A percentile compares a stretch with the other conserved stretches of the same genome.
Evolutionary conservation across 2,113 vertebrate species (phyloP).

Genomic region (Ascaphus truei): DNA sequence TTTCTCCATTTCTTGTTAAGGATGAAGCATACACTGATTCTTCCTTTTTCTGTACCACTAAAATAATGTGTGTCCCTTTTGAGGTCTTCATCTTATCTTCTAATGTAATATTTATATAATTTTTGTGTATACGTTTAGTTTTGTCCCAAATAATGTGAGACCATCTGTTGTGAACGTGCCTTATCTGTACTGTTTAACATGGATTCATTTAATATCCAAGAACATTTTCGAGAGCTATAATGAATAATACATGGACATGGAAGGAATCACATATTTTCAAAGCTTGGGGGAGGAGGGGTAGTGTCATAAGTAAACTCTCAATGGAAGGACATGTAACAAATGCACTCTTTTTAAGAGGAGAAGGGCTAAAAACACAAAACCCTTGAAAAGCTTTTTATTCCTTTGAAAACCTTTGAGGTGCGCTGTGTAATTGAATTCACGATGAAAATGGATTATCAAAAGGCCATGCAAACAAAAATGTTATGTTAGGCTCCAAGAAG

Average conservation of each 20-base stretch:
- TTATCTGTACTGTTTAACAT: neutral
- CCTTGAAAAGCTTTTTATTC: conserved; percentile 5
- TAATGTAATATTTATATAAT: too few relatives aligned
- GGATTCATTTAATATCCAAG: neutral
- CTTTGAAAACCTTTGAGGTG: conserved; percentile 13
- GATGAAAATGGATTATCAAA: conserved; percentile 27
- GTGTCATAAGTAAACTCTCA: neutral
- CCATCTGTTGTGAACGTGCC: neutral
- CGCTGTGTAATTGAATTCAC: conserved; percentile 15
- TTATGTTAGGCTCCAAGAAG: conserved; percentile 11
- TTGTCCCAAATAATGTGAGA: neutral
- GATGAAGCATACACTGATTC: too few relatives aligned
- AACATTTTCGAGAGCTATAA: neutral
- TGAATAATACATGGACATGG: neutral
- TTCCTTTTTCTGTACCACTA: too few relatives aligned
- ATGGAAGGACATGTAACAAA: neutral
- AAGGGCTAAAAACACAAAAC: conserved; percentile 9
- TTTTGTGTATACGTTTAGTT: neutral
- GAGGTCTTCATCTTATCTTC: too few relatives aligned
- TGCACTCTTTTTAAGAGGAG: neutral
- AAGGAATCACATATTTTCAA: neutral
- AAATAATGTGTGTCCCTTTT: too few relatives aligned
- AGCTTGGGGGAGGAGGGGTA: neutral
- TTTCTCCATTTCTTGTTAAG: too few relatives aligned
- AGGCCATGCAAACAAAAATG: conserved; percentile 8